phyloP scores from a whole-genome alignment of 2,797 vertebrate species.

The Gymnodraco acuticeps region DNA sequence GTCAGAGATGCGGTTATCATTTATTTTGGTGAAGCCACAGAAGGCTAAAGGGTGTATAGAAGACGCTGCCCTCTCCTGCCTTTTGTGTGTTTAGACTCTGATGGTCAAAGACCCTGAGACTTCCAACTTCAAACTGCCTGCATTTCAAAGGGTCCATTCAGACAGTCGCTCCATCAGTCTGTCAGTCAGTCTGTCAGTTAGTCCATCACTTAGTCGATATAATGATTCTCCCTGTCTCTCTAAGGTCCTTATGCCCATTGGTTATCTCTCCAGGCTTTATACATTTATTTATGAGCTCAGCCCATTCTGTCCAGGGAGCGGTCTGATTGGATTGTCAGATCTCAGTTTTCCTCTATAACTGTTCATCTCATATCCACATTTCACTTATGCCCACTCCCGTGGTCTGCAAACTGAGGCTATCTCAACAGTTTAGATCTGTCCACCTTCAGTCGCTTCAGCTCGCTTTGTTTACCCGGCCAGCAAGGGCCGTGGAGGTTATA shows the following conservation, averaged over 20 bases:
- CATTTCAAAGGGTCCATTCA: conserved; percentile 77
- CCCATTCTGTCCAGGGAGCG: conserved; percentile 51
- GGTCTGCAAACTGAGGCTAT: conserved; percentile 32
- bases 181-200: conserved; percentile 73
- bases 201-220: conserved; percentile 80
- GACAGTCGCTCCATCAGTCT: conserved; percentile 68
- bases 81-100: conserved; percentile 70
- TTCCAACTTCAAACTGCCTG: conserved; percentile 75
- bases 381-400: conserved; percentile 37
- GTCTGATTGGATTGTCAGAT: conserved; percentile 76
- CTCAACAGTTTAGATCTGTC: conserved; percentile 27
- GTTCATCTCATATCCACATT: conserved; percentile 65
- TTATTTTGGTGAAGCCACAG: conserved; percentile 72
- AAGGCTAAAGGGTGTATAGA: conserved; percentile 69
- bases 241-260: conserved; percentile 72
- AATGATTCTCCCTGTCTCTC: conserved; percentile 72
- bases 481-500: conserved; percentile 9
- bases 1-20: conserved; percentile 66
- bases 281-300: conserved; percentile 78
- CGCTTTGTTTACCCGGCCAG: conserved; percentile 10
- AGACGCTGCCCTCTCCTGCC: conserved; percentile 64
- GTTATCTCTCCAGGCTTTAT: conserved; percentile 77
- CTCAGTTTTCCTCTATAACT: conserved; percentile 61
- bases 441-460: conserved; percentile 23
- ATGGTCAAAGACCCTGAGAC: conserved; percentile 75